These are phyloP conservation scores for Sitta europaea DNA, from an alignment of 2,113 vertebrate genomes.

Conservation along the genomic window DNA sequence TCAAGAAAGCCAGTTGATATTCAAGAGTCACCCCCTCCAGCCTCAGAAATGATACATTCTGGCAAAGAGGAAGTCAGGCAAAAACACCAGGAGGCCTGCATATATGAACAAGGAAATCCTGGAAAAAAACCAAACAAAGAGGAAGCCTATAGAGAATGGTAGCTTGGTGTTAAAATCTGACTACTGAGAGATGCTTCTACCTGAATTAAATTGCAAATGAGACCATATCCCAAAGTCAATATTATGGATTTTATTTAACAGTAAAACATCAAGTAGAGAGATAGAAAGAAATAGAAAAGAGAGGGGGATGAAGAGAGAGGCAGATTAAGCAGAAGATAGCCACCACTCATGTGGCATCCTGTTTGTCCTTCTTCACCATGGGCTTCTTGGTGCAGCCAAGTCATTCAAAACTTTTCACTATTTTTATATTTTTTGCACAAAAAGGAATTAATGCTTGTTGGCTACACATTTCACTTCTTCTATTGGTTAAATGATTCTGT, in stretches of 20 bases:
- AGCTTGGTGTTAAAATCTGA: not conserved
- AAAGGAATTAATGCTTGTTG: not conserved
- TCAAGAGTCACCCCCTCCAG: not conserved
- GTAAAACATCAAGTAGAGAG: not conserved
- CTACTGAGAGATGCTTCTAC: not conserved
- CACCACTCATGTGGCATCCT: not conserved
- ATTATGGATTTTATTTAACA: not conserved
- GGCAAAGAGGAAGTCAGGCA: not conserved
- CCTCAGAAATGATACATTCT: not conserved
- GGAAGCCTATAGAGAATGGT: not conserved
- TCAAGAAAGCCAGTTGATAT: not conserved
- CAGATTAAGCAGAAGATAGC: not conserved
- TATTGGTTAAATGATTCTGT: not conserved
- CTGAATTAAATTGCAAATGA: not conserved
- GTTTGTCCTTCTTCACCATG: not conserved
- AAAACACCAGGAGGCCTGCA: not conserved
- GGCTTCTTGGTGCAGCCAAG: not conserved
- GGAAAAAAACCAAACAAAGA: not conserved
- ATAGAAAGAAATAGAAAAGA: not conserved
- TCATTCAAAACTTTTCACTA: not conserved
- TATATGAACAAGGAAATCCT: not conserved
- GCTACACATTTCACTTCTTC: not conserved
- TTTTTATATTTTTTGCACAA: not conserved
- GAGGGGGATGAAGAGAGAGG: accelerated
- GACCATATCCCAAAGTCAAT: not conserved